Conservation (phyloP, 1,140 invertebrate species). For the Ooceraea biroi region DNA sequence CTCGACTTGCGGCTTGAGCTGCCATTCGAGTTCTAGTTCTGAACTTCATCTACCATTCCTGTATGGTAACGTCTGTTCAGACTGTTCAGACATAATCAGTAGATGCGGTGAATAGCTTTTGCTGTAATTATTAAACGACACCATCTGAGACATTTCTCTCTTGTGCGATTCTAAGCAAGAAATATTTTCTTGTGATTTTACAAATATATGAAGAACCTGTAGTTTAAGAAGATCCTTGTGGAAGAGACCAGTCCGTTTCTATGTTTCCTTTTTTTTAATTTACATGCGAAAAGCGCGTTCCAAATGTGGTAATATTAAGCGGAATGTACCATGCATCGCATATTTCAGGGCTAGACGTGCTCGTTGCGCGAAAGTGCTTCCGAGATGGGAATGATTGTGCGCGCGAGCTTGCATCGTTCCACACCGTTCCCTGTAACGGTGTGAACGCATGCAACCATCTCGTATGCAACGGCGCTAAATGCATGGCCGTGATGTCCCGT, state of each 20-base stretch:
- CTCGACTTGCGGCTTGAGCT: no score
- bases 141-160: background rate
- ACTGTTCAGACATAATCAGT: background rate
- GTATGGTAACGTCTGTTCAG: no score
- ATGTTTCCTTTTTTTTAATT: background rate
- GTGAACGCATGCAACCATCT: conserved; percentile 24
- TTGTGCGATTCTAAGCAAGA: background rate
- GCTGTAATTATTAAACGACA: background rate
- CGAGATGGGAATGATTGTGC: background rate
- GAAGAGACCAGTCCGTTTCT: background rate
- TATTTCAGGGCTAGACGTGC: conserved; percentile 1
- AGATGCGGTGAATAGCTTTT: background rate
- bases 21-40: background rate
- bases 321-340: background rate
- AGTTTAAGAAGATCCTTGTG: no score
- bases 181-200: background rate
- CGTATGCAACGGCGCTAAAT: conserved; percentile 16
- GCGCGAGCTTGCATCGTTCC: no score
- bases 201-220: no score
- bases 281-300: background rate
- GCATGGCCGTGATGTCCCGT: conserved; percentile 29
- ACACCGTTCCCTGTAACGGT: background rate
- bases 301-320: background rate
- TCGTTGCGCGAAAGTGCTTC: conserved; percentile 1
- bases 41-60: background rate